phyloP scores from a whole-genome alignment of 2,888 invertebrate genomes.

The Pollenia amentaria region DNA sequence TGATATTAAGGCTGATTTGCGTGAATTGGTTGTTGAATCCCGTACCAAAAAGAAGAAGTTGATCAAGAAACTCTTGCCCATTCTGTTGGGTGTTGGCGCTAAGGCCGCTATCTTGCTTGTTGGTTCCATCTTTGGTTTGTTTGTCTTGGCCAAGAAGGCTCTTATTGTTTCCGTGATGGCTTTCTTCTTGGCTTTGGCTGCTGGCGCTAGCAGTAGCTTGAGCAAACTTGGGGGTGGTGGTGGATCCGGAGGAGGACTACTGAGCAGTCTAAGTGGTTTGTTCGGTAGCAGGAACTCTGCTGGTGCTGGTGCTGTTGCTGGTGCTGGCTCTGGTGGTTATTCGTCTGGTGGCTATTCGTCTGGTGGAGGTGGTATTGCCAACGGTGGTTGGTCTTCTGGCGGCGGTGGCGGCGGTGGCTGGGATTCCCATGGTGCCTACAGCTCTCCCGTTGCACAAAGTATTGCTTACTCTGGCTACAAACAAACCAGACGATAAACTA shows the following conservation, averaged over 20 bases:
- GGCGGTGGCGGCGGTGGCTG: constrained; percentile 80
- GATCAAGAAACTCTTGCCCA: constrained; percentile 86
- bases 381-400: constrained; percentile 81
- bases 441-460: constrained; percentile 85
- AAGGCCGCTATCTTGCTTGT: constrained; percentile 86
- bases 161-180: constrained; percentile 87
- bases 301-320: constrained; percentile 63
- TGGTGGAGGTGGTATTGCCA: constrained; percentile 77
- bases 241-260: constrained; percentile 77
- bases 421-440: constrained; percentile 85
- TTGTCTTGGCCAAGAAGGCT: constrained; percentile 88
- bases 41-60: constrained; percentile 86
- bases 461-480: constrained; percentile 86
- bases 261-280: constrained; percentile 81
- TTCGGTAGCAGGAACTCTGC: constrained; percentile 81
- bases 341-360: constrained; percentile 73
- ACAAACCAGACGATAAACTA: constrained; percentile 83
- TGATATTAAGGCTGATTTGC: constrained; percentile 86
- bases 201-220: constrained; percentile 82
- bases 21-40: constrained; percentile 86
- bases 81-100: constrained; percentile 87
- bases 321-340: constrained; percentile 74
- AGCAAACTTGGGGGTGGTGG: constrained; percentile 79
- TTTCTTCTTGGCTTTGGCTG: constrained; percentile 86
- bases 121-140: constrained; percentile 86